phyloP scores from a whole-genome alignment of 2,888 invertebrate genomes.

The Drosophila diplacantha region DNA sequence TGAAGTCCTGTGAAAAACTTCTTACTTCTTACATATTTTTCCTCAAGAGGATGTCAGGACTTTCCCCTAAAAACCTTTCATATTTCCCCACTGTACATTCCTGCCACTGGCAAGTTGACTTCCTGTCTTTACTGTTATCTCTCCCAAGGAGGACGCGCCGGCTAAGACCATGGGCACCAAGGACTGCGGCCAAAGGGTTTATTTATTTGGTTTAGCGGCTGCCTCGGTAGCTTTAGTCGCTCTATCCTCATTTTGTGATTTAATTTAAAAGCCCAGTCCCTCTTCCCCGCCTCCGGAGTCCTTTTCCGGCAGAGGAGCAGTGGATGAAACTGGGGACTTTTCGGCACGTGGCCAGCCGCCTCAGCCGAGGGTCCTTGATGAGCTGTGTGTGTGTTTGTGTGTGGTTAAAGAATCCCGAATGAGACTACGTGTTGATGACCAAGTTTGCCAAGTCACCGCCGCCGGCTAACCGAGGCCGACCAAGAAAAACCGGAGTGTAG shows the following conservation, averaged over 20 bases:
- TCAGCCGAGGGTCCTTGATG: conserved; percentile 31
- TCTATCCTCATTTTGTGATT: conserved; percentile 69
- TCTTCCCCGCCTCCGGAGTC: conserved; percentile 16
- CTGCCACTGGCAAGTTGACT: conserved; percentile 58
- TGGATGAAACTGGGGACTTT: conserved; percentile 17
- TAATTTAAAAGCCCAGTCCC: conserved; percentile 64
- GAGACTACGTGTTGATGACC: conserved; percentile 61
- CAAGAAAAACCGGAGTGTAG: conserved; percentile 10
- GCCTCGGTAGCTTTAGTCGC: conserved; percentile 50
- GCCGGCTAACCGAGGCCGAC: conserved; percentile 8
- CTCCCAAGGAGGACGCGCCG: conserved; percentile 46
- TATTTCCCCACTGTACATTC: conserved; percentile 6
- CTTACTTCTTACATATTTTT: too few species aligned
- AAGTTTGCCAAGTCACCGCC: conserved; percentile 37
- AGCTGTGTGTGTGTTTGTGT: conserved; percentile 25
- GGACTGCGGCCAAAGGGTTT: conserved; percentile 66
- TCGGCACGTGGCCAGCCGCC: conserved; percentile 39
- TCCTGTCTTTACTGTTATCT: conserved; percentile 67
- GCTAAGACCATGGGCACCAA: conserved; percentile 59
- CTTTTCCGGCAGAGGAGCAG: conserved; percentile 9
- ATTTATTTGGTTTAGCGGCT: conserved; percentile 66
- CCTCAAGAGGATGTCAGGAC: neutral
- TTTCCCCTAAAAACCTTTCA: neutral
- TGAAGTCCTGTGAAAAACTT: too few species aligned
- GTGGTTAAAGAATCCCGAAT: conserved; percentile 63